phyloP scores from a whole-genome alignment of 2,888 invertebrate species.

The Catotricha subobsoleta region DNA sequence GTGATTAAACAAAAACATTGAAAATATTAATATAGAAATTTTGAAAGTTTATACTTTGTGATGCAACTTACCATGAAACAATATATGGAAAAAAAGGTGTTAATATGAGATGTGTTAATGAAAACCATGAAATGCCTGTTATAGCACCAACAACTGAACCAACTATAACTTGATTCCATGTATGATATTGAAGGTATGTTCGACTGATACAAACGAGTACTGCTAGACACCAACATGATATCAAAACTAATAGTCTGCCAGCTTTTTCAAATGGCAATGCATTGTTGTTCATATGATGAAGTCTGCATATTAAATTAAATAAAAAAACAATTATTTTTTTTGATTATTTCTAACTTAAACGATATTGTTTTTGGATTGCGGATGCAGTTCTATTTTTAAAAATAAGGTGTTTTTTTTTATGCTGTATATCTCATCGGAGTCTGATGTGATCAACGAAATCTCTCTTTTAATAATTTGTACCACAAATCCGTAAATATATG shows the following conservation, averaged over 20 bases:
- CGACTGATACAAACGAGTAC: slow-evolving; percentile 47
- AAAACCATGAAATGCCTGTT: slow-evolving; percentile 67
- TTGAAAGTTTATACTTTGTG: background rate
- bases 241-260: slow-evolving; percentile 48
- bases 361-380: no score
- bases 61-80: slow-evolving; percentile 51
- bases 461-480: no score
- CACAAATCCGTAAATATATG: no score
- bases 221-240: slow-evolving; percentile 39
- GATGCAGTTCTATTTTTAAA: no score
- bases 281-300: slow-evolving; percentile 67
- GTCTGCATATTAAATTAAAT: slow-evolving; percentile 33
- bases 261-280: slow-evolving; percentile 58
- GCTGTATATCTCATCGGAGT: no score
- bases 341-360: no score
- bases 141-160: slow-evolving; percentile 56
- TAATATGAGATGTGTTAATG: slow-evolving; percentile 55
- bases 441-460: no score
- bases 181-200: slow-evolving; percentile 76
- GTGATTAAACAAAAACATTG: background rate
- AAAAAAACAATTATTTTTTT: slow-evolving; percentile 8
- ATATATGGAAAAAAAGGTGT: slow-evolving; percentile 73
- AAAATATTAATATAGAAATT: background rate
- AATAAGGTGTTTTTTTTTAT: no score
- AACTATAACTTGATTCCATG: slow-evolving; percentile 59